Evolutionary conservation across 2,113 vertebrate species (phyloP).

Genomic region (Toxotes chatareus): DNA sequence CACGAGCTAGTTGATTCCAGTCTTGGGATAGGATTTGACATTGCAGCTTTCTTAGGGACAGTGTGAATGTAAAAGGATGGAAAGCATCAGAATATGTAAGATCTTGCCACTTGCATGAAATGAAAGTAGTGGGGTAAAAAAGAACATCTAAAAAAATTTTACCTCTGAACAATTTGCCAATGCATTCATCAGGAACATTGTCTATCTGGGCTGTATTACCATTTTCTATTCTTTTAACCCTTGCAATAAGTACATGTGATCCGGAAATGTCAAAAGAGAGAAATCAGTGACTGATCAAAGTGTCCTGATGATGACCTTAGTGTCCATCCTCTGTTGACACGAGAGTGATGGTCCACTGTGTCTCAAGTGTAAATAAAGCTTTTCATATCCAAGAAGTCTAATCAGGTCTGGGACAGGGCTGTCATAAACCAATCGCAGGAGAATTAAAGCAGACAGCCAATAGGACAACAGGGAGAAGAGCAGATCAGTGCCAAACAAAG

Average conservation of each 20-base stretch:
- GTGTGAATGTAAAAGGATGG: too few relatives aligned
- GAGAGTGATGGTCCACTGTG: neutral
- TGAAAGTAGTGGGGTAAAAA: too few relatives aligned
- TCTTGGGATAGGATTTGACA: too few relatives aligned
- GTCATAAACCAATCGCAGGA: slow-evolving; percentile 30
- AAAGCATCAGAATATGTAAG: too few relatives aligned
- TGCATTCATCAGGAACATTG: too few relatives aligned
- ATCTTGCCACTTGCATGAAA: too few relatives aligned
- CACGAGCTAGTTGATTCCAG: neutral
- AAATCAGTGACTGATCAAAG: neutral
- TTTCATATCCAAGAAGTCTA: slow-evolving; percentile 19
- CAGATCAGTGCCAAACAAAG: slow-evolving; percentile 33
- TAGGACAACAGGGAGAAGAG: slow-evolving; percentile 26
- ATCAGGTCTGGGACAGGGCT: neutral
- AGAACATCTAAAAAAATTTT: too few relatives aligned
- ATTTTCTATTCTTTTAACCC: too few relatives aligned
- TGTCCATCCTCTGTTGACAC: neutral
- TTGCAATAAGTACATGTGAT: neutral
- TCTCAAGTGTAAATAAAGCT: slow-evolving; percentile 7
- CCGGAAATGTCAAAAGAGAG: neutral
- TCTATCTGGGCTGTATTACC: too few relatives aligned
- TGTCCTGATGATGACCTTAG: neutral
- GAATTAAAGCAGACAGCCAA: slow-evolving; percentile 41
- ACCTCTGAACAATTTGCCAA: too few relatives aligned
- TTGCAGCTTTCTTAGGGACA: too few relatives aligned